phyloP scores from a whole-genome alignment of 2,113 vertebrate genomes.

The Patagioenas fasciata region DNA sequence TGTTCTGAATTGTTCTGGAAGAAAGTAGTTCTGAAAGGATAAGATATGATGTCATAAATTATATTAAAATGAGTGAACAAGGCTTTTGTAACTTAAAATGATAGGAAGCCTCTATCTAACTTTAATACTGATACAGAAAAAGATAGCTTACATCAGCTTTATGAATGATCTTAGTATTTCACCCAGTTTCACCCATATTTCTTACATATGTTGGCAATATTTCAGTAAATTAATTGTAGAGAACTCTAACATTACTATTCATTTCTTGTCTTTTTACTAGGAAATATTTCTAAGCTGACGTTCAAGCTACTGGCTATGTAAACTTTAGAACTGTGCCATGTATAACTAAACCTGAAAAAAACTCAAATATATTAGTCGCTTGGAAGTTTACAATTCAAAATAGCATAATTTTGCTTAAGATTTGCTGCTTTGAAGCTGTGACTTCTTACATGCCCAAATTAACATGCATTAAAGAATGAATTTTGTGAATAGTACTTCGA shows the following conservation, averaged over 20 bases:
- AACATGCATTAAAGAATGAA: neutral
- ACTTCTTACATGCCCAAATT: neutral
- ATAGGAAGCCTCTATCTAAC: neutral
- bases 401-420: neutral
- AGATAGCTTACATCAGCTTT: neutral
- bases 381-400: neutral
- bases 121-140: neutral
- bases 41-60: constrained; percentile 16
- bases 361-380: neutral
- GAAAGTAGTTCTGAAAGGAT: constrained; percentile 19
- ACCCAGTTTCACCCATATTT: neutral
- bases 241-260: neutral
- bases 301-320: neutral
- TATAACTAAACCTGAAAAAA: neutral
- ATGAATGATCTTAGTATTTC: neutral
- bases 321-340: neutral
- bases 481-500: neutral
- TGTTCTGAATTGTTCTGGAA: neutral
- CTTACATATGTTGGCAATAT: neutral
- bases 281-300: neutral
- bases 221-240: neutral
- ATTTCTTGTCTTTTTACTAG: neutral
- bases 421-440: neutral
- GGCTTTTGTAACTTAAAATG: neutral
- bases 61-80: neutral